phyloP scores from a whole-genome alignment of 2,888 invertebrate species.

The Ophion obscuratus region DNA sequence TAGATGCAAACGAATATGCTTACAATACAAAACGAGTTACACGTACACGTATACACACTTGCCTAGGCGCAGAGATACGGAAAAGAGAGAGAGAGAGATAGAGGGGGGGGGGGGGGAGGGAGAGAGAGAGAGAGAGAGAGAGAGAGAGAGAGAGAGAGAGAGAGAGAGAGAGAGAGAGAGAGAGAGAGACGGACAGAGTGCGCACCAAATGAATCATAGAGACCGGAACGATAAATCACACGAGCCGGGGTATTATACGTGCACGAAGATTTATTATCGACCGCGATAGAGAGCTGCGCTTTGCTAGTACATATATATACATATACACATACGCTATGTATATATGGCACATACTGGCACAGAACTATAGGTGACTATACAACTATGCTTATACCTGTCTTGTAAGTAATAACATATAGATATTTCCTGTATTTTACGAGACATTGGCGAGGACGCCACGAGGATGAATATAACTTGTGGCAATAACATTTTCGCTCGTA shows the following conservation, averaged over 20 bases:
- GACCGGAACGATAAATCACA: slow-evolving; percentile 70
- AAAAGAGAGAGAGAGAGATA: too few relatives aligned
- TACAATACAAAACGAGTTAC: slow-evolving; percentile 23
- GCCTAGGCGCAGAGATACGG: slow-evolving; percentile 4
- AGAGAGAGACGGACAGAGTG: slow-evolving; percentile 1
- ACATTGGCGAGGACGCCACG: slow-evolving; percentile 55
- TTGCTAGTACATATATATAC: slow-evolving; percentile 17
- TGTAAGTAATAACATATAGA: slow-evolving; percentile 21
- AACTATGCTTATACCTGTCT: slow-evolving; percentile 4
- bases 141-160: too few relatives aligned
- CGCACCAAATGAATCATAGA: slow-evolving; percentile 69
- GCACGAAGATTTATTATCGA: slow-evolving; percentile 69
- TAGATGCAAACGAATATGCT: slow-evolving; percentile 39
- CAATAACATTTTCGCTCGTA: slow-evolving; percentile 46
- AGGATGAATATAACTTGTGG: slow-evolving; percentile 52
- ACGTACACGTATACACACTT: slow-evolving; percentile 32
- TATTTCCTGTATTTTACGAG: slow-evolving; percentile 38
- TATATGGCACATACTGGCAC: neutral
- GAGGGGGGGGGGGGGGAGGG: too few relatives aligned
- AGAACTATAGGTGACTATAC: slow-evolving; percentile 7
- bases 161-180: neutral
- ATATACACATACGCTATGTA: neutral
- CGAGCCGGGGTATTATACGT: slow-evolving; percentile 65
- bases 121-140: too few relatives aligned
- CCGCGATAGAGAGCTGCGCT: slow-evolving; percentile 64